Evolutionary conservation across 2,797 vertebrate species (phyloP).

Genomic region (Enteromius paludinosus): DNA sequence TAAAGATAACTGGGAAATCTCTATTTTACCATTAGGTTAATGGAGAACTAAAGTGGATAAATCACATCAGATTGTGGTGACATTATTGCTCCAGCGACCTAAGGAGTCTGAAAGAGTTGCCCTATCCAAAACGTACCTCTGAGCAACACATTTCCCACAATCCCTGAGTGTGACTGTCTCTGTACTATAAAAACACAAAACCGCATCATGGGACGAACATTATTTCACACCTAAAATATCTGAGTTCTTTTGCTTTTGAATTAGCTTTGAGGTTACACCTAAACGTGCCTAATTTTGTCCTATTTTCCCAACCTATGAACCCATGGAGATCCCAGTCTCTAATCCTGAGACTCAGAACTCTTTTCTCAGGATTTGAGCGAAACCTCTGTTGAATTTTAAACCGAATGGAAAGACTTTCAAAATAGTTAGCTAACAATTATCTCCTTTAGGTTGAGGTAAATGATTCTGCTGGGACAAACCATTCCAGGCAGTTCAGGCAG

Average conservation of each 20-base stretch:
- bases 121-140: not conserved
- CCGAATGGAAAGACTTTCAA: slow-evolving; percentile 38
- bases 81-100: not conserved
- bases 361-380: slow-evolving; percentile 20
- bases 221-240: not conserved
- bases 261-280: not conserved
- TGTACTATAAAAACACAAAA: not conserved
- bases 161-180: not conserved
- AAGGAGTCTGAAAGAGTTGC: not conserved
- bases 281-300: not conserved
- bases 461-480: slow-evolving; percentile 36
- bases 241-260: not conserved
- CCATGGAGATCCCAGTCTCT: not conserved
- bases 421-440: slow-evolving; percentile 57
- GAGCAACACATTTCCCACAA: not conserved
- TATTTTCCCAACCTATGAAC: not conserved
- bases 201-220: not conserved
- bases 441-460: slow-evolving; percentile 49
- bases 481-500: slow-evolving; percentile 22
- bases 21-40: slow-evolving; percentile 56
- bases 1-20: slow-evolving; percentile 60
- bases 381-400: slow-evolving; percentile 60
- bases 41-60: slow-evolving; percentile 53
- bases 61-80: slow-evolving; percentile 31
- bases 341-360: slow-evolving; percentile 19